phyloP scores from a whole-genome alignment of 2,113 vertebrate genomes.

The Ailuropoda melanoleuca region DNA sequence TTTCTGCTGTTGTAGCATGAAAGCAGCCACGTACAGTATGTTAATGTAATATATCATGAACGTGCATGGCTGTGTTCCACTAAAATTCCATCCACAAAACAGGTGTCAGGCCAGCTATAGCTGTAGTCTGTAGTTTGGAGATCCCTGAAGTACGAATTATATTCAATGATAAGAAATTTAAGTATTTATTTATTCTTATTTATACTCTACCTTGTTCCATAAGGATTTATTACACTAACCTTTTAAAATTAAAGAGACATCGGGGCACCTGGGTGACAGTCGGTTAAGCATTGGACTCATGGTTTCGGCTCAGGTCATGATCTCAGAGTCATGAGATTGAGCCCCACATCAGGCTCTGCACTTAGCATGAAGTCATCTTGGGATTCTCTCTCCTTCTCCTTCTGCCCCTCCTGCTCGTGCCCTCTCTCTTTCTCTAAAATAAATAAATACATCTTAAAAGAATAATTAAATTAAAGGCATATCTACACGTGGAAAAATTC shows the following conservation, averaged over 20 bases:
- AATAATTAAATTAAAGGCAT: neutral
- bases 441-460: neutral
- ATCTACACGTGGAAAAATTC: neutral
- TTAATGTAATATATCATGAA: neutral
- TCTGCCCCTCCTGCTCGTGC: neutral
- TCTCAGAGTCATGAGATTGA: neutral
- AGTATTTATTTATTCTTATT: neutral
- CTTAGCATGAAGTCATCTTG: neutral
- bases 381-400: neutral
- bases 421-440: neutral
- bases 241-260: neutral
- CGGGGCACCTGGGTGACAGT: neutral
- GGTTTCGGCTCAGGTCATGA: neutral
- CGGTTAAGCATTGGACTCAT: neutral
- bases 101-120: neutral
- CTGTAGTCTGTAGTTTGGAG: neutral
- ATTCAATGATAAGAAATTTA: neutral
- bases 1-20: neutral
- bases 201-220: neutral
- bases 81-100: neutral
- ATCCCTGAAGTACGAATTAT: neutral
- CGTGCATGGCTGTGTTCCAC: no score
- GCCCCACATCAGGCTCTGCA: neutral
- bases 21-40: neutral
- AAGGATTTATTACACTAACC: neutral